Conservation (phyloP, 2,113 vertebrate genomes). For the Ivindomyrus marchei region DNA sequence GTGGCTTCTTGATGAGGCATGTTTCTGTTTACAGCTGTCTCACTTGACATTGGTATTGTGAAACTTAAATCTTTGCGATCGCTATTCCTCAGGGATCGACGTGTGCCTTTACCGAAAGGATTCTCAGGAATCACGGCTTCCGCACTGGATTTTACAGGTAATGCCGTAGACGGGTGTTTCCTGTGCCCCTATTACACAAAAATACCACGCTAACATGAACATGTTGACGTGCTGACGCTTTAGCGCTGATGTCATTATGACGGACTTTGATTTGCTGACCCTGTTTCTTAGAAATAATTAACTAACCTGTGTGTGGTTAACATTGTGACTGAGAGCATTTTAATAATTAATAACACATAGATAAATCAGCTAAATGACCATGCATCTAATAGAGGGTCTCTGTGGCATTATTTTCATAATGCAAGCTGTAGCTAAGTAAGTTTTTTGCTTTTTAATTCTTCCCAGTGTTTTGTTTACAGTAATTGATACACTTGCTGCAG, state of each 20-base stretch:
- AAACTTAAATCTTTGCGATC: not conserved
- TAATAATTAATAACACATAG: not conserved
- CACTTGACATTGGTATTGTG: not conserved
- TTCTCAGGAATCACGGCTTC: slow-evolving; percentile 78
- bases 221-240: not conserved
- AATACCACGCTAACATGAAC: not conserved
- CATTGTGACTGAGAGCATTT: not conserved
- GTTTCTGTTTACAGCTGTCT: not conserved
- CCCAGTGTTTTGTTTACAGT: not conserved
- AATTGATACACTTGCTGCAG: not conserved
- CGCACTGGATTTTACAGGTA: slow-evolving; percentile 88
- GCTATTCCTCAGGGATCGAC: slow-evolving; percentile 70
- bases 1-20: not conserved
- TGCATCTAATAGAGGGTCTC: not conserved
- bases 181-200: not conserved
- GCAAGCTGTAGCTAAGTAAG: not conserved
- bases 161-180: no score
- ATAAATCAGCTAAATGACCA: not conserved
- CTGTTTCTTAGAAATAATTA: not conserved
- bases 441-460: not conserved
- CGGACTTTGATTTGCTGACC: not conserved
- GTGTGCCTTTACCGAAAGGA: slow-evolving; percentile 82
- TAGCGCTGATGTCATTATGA: not conserved
- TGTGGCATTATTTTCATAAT: not conserved
- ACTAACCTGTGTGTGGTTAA: not conserved